Evolutionary conservation across 1,140 invertebrate species (phyloP).

Genomic region (Drosophila tristis): DNA sequence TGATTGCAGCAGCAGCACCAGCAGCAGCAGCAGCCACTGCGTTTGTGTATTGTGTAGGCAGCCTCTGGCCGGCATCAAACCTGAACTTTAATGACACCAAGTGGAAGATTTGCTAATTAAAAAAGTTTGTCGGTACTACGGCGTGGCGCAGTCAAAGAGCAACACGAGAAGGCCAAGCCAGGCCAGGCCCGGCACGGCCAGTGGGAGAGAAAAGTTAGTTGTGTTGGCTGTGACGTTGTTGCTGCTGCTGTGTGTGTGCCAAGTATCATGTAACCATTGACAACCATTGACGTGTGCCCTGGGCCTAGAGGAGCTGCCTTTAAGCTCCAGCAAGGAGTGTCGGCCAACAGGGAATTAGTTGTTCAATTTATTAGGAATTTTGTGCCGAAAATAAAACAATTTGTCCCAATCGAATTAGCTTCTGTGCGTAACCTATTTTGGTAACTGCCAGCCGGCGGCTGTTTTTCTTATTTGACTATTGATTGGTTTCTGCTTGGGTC

Average conservation of each 20-base stretch:
- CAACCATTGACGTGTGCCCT: slow-evolving; percentile 32
- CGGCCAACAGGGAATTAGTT: slow-evolving; percentile 27
- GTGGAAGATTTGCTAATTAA: slow-evolving; percentile 73
- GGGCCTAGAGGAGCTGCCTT: slow-evolving; percentile 3
- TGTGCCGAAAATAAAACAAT: slow-evolving; percentile 37
- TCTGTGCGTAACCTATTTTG: slow-evolving; percentile 23
- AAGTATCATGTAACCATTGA: slow-evolving; percentile 45
- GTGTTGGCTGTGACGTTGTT: neutral
- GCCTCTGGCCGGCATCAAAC: slow-evolving; percentile 5
- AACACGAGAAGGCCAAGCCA: slow-evolving; percentile 11
- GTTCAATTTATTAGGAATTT: slow-evolving; percentile 33
- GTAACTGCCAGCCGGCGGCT: slow-evolving; percentile 36
- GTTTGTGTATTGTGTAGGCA: slow-evolving; percentile 37
- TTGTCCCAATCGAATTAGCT: slow-evolving; percentile 20
- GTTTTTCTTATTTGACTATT: slow-evolving; percentile 42
- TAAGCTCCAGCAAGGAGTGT: slow-evolving; percentile 25
- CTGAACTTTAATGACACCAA: slow-evolving; percentile 60
- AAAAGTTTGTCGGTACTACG: slow-evolving; percentile 60
- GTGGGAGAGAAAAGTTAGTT: slow-evolving; percentile 22
- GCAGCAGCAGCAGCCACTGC: slow-evolving; percentile 17
- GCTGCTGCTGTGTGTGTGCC: neutral
- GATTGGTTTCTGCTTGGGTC: slow-evolving; percentile 44
- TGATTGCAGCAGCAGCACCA: no score
- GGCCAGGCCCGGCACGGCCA: no score
- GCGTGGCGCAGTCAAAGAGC: slow-evolving; percentile 1